Evolutionary conservation across 2,888 invertebrate species (phyloP).

Genomic region (Hemithea aestivaria): DNA sequence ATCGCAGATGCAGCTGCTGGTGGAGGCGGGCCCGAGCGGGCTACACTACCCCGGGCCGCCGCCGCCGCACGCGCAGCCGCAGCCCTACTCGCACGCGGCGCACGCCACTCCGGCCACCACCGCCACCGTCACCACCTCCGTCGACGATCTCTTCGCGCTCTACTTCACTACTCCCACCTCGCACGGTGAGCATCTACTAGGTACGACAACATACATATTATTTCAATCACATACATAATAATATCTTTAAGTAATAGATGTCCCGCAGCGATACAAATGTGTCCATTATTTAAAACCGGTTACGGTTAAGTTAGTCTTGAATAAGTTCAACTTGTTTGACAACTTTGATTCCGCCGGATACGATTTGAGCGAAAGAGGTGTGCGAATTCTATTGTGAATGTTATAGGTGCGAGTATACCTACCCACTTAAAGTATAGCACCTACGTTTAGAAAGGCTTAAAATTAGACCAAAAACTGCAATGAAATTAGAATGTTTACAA

Average conservation of each 20-base stretch:
- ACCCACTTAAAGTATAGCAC: not conserved
- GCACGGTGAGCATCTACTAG: constrained; percentile 73
- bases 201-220: constrained; percentile 18
- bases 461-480: too few relatives aligned
- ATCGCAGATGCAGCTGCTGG: constrained; percentile 87
- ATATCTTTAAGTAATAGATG: not conserved
- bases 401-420: too few relatives aligned
- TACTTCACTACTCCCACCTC: constrained; percentile 84
- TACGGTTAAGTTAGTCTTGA: constrained; percentile 20
- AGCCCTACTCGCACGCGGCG: constrained; percentile 54
- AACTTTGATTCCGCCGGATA: constrained; percentile 22
- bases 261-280: not conserved
- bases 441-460: too few relatives aligned
- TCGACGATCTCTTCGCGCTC: constrained; percentile 86
- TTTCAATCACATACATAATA: not conserved
- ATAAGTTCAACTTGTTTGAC: constrained; percentile 28
- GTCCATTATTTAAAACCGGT: constrained; percentile 23
- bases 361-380: constrained; percentile 19
- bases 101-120: constrained; percentile 54
- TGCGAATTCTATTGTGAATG: constrained; percentile 12
- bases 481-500: too few relatives aligned
- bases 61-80: constrained; percentile 69
- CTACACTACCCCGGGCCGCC: constrained; percentile 70
- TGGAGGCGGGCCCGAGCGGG: constrained; percentile 79
- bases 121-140: constrained; percentile 74